Conservation (phyloP, 2,113 vertebrate species). For the Paramisgurnus dabryanus region DNA sequence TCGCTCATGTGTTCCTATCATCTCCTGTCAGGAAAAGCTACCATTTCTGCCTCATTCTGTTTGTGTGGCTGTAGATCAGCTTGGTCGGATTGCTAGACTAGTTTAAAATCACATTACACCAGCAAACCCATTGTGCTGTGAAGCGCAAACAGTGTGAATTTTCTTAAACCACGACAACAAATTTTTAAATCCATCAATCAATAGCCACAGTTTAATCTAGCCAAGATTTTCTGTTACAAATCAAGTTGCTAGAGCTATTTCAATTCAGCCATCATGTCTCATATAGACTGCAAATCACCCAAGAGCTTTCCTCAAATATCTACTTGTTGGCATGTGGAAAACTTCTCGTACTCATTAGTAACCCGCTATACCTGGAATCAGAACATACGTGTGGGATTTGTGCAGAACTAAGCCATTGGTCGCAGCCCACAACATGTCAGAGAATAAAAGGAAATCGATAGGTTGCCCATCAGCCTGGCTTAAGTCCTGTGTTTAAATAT, state of each 20-base stretch:
- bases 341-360: not conserved
- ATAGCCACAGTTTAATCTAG: not conserved
- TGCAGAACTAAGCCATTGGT: conserved; percentile 42
- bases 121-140: not conserved
- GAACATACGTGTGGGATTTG: conserved; percentile 38
- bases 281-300: not conserved
- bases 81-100: no score
- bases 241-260: not conserved
- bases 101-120: no score
- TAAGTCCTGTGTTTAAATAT: conserved; percentile 37
- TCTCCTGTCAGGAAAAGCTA: not conserved
- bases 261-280: not conserved
- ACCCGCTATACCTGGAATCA: conserved; percentile 22
- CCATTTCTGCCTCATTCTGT: not conserved
- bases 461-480: conserved; percentile 40
- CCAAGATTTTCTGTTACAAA: not conserved
- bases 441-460: conserved; percentile 41
- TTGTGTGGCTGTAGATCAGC: not conserved
- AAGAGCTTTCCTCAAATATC: conserved; percentile 31
- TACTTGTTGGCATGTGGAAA: conserved; percentile 24
- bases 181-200: not conserved
- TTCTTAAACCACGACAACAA: not conserved
- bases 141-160: not conserved
- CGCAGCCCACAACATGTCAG: conserved; percentile 17
- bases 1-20: conserved; percentile 36